Base-by-base conservation (phyloP, 2,888 invertebrate species). In the Agonopterix heracliana region DNA sequence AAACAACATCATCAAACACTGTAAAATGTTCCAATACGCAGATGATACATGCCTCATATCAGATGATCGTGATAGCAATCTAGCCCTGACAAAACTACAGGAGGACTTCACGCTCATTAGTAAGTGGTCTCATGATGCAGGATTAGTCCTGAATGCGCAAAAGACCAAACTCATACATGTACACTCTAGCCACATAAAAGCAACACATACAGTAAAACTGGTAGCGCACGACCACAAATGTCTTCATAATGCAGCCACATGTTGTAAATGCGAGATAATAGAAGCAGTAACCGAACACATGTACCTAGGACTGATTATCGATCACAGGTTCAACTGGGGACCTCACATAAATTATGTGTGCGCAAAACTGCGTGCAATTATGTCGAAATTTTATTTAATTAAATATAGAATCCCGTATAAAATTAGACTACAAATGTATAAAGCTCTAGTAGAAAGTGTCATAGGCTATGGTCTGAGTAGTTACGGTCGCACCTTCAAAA, bases 21-120 rank as follows among this genome's bases (percentile, higher is more conserved):
- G 53, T 45, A 46, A 50, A 7, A 53, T 55, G 1, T 59, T 50
- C 17, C 55, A 55, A 43, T 59, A 52, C 13, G 55, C 59, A 9
- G 59, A 59, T 35, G 59, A 55, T 43, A 61, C 57, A 1, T 57
- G 61, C 14, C 46, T 59, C 0, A 10, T 62, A 50, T 50, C 59
- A 34, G 55, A 55, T 8, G 34, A 51, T 42, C 50, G 42, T 35
- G 48, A 50, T 13, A 11, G 46, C 9, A 4, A 45, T 4, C 9
- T 5, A 9, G 55, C 54, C 3, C 8, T 45, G 35, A 8, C 13
- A n/a, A 42, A 17, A 17, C 41, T 56, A 3, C 57, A 56, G 46
- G 2, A 8, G 0, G 52, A 56, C 34, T 53, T 55, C 9, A 42
- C 43, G 13, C 7, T 8, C 1, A n/a, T 60, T 1, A 46, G 41